phyloP scores from a whole-genome alignment of 2,113 vertebrate species.

The Muntiacus reevesi region DNA sequence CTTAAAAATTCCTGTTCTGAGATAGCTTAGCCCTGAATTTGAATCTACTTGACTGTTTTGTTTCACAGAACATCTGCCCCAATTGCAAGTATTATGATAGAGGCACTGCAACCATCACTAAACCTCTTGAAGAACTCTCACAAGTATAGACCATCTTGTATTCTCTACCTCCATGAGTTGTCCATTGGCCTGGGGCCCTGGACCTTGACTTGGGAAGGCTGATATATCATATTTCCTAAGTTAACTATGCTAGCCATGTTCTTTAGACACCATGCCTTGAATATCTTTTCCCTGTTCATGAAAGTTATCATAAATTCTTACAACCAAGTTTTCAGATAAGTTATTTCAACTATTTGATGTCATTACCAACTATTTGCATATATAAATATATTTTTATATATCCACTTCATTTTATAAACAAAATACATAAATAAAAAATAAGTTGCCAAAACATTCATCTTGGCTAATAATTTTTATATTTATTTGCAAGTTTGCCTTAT shows the following conservation, averaged over 20 bases:
- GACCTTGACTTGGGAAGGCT: neutral
- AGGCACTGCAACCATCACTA: neutral
- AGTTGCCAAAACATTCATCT: neutral
- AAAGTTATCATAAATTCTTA: neutral
- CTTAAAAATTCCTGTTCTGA: neutral
- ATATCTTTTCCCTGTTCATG: neutral
- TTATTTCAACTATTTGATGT: neutral
- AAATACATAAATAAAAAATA: neutral
- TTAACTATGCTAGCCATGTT: neutral
- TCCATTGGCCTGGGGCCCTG: neutral
- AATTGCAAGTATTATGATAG: neutral
- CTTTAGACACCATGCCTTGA: neutral
- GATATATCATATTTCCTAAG: neutral
- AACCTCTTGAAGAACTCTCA: neutral
- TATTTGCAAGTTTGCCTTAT: constrained; percentile 1
- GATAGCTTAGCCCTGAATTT: neutral
- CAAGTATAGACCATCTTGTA: neutral
- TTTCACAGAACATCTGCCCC: neutral
- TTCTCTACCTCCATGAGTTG: neutral
- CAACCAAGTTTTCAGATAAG: neutral
- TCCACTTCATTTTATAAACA: constrained; percentile 8
- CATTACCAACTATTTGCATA: neutral
- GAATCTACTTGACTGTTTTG: neutral
- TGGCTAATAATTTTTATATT: constrained; percentile 26
- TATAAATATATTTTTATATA: neutral